Evolutionary conservation across 2,113 vertebrate species (phyloP).

Genomic region (Albula glossodonta): DNA sequence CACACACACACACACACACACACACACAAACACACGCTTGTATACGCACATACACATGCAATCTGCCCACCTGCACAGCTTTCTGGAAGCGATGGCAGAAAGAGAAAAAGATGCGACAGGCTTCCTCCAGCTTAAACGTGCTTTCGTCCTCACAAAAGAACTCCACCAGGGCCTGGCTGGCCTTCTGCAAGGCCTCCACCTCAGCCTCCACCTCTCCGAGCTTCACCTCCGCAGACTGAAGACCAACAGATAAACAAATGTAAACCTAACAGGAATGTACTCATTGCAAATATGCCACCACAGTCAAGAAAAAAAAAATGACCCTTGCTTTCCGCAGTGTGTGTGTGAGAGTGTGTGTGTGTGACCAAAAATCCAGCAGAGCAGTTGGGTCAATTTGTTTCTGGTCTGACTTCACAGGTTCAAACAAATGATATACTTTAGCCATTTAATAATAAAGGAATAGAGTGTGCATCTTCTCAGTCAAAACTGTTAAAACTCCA

Average conservation of each 20-base stretch:
- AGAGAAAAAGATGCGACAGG: conserved; percentile 67
- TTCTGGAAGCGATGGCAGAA: conserved; percentile 73
- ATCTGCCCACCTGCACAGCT: conserved; percentile 64
- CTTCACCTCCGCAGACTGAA: conserved; percentile 64
- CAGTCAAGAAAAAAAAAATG: too few species aligned
- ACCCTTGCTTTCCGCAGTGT: too few species aligned
- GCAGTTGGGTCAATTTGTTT: background rate
- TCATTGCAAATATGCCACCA: too few species aligned
- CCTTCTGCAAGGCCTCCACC: conserved; percentile 66
- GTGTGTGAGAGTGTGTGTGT: too few species aligned
- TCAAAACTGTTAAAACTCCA: background rate
- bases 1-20: background rate
- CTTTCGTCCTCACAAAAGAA: conserved; percentile 77
- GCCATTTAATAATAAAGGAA: background rate
- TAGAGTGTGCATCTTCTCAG: background rate
- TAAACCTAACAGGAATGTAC: too few species aligned
- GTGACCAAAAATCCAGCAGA: too few species aligned
- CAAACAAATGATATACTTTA: background rate
- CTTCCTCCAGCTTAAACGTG: conserved; percentile 72
- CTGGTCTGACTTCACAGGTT: background rate
- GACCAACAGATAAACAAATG: background rate
- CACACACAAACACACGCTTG: background rate
- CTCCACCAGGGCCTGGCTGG: conserved; percentile 70
- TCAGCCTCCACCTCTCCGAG: conserved; percentile 67
- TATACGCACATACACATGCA: background rate